phyloP scores from a whole-genome alignment of 2,888 invertebrate genomes.

The Drosophila subsilvestris region DNA sequence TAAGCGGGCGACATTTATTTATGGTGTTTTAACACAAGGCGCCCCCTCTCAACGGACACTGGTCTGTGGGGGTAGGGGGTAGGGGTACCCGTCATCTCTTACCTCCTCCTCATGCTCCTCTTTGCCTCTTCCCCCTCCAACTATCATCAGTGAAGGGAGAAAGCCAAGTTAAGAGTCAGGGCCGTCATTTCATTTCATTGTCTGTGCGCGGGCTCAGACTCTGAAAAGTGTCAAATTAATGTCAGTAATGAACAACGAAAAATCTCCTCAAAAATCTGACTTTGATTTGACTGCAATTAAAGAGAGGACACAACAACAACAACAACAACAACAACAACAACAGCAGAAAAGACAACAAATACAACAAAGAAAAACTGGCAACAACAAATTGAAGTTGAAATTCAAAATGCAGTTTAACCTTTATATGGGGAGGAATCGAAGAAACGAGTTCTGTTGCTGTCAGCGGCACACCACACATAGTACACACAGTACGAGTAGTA shows the following conservation, averaged over 20 bases:
- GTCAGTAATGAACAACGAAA: constrained; percentile 57
- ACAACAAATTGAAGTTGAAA: constrained; percentile 55
- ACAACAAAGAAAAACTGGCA: constrained; percentile 35
- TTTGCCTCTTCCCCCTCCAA: background rate
- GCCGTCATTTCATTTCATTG: constrained; percentile 43
- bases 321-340: background rate
- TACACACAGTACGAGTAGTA: constrained; percentile 45
- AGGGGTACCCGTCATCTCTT: background rate
- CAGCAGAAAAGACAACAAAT: constrained; percentile 10
- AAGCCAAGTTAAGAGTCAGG: constrained; percentile 40
- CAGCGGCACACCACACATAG: constrained; percentile 5
- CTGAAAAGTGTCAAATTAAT: constrained; percentile 74
- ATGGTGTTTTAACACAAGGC: constrained; percentile 75
- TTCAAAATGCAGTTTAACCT: constrained; percentile 75
- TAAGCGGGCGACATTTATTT: constrained; percentile 76
- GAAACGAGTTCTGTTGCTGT: constrained; percentile 41
- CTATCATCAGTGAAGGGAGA: constrained; percentile 4
- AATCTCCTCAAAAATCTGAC: constrained; percentile 44
- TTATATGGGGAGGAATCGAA: constrained; percentile 20
- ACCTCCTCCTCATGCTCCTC: background rate
- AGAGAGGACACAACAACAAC: constrained; percentile 8
- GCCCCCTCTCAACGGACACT: constrained; percentile 30
- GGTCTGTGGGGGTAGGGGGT: no score
- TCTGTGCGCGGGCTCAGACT: constrained; percentile 10
- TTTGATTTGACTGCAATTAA: constrained; percentile 49